A percentile compares a stretch with the other conserved stretches of the same genome.
phyloP scores from a whole-genome alignment of 1,140 invertebrate genomes.

The Belonocnema kinseyi region DNA sequence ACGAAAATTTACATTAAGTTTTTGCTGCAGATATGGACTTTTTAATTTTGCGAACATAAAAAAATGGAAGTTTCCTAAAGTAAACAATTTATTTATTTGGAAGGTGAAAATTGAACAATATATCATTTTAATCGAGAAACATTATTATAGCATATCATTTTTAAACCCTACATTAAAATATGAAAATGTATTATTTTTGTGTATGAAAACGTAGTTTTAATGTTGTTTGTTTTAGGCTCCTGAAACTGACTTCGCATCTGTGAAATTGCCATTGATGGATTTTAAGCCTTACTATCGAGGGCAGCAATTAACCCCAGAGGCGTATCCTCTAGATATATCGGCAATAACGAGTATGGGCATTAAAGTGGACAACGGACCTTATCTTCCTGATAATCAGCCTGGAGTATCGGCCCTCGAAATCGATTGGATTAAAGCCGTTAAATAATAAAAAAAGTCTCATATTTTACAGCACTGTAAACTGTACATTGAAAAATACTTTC shows the following conservation, averaged over 20 bases:
- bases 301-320: slow-evolving; percentile 72
- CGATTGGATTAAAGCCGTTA: slow-evolving; percentile 78
- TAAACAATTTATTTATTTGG: no score
- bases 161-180: no score
- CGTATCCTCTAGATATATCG: slow-evolving; percentile 77
- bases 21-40: no score
- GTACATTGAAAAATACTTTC: background rate
- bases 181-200: background rate
- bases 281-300: slow-evolving; percentile 82
- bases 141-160: no score
- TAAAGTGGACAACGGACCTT: slow-evolving; percentile 81
- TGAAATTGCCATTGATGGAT: slow-evolving; percentile 76
- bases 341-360: slow-evolving; percentile 79
- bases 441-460: slow-evolving; percentile 42
- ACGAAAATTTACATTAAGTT: no score
- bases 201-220: background rate
- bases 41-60: no score
- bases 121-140: no score
- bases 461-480: background rate
- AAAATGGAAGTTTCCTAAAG: no score
- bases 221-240: slow-evolving; percentile 70
- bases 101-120: no score
- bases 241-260: slow-evolving; percentile 75
- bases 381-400: slow-evolving; percentile 80
- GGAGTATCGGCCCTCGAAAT: slow-evolving; percentile 82